phyloP scores from a whole-genome alignment of 2,888 invertebrate genomes.

The Bruchidius siliquastri region DNA sequence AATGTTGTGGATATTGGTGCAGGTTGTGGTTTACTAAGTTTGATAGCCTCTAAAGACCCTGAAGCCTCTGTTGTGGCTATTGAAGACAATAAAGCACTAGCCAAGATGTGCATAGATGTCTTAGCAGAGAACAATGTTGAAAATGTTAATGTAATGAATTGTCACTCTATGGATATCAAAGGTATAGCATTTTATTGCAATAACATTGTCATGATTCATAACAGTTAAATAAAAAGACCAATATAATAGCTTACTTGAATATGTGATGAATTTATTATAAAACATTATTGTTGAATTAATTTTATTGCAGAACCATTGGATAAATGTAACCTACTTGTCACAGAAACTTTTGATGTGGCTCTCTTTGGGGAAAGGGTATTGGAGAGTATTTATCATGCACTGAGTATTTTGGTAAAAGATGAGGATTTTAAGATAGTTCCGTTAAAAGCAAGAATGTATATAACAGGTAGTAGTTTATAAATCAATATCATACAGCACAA shows the following conservation, averaged over 20 bases:
- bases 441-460: slow-evolving; percentile 57
- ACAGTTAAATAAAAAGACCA: no score
- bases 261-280: no score
- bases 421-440: slow-evolving; percentile 57
- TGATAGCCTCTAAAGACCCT: slow-evolving; percentile 54
- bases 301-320: slow-evolving; percentile 13
- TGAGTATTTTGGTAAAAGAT: slow-evolving; percentile 54
- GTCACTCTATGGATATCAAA: slow-evolving; percentile 56
- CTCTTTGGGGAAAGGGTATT: slow-evolving; percentile 72
- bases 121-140: slow-evolving; percentile 48
- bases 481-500: slow-evolving; percentile 52
- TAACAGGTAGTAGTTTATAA: slow-evolving; percentile 50
- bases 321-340: slow-evolving; percentile 57
- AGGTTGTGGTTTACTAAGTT: slow-evolving; percentile 70
- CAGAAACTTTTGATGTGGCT: slow-evolving; percentile 77
- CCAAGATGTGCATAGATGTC: slow-evolving; percentile 56
- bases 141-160: slow-evolving; percentile 53
- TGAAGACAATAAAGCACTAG: slow-evolving; percentile 63
- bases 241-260: no score
- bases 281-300: no score
- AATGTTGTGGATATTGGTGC: slow-evolving; percentile 71
- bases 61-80: slow-evolving; percentile 60
- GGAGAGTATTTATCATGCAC: slow-evolving; percentile 64
- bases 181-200: slow-evolving; percentile 12
- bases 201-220: background rate